Base-by-base conservation (phyloP, 2,113 vertebrate species). In the Xerus inauris region DNA sequence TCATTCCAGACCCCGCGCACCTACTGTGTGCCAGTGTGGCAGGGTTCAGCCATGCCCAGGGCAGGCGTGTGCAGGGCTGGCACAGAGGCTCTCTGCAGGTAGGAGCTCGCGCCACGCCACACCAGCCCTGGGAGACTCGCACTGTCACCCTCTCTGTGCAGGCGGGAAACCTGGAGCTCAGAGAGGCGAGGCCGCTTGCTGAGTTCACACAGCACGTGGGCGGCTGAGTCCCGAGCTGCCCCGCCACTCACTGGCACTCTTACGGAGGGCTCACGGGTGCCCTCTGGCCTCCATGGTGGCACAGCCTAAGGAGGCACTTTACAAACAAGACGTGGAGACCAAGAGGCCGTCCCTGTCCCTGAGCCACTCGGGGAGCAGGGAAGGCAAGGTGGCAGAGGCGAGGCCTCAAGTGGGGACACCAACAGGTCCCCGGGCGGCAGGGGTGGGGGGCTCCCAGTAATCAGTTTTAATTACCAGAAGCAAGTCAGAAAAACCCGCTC, bases 221-320 rank as follows among this genome's bases (percentile, higher is more conserved):
- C 0, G 4, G 49, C 24, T 0, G 51, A 67, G 12, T 38, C 6
- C 5, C 2, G 80, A 8, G 57, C 9, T 13, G 1, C 0, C 19
- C 76, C 5, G 69, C 82, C 59, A 35, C 81, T 83, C 5, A 1
- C n/a, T 32, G 82, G 76, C 87, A 40, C 32, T 65, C 47, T 47
- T 13, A 47, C 16, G 1, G 35, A 22, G 35, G 0, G 6, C 64
- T 67, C 75, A 6, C 3, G 26, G 0, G 32, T 0, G 30, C 84
- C 51, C 22, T 57, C 69, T 59, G 80, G 30, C 89, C 4, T 4
- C 11, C 5, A n/a, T 0, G 45, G 13, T 16, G 16, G 47, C 19
- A 24, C 28, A 8, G 75, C 75, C 77, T 8, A 19, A 45, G 3
- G 28, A 42, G 3, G 47, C 42, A 12, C 69, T 75, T 77, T 20